Percentiles rank a stretch among this genome's conserved stretches.
Evolutionary conservation across 2,888 invertebrate genomes (phyloP).

Genomic region (Lasioglossum vierecki): DNA sequence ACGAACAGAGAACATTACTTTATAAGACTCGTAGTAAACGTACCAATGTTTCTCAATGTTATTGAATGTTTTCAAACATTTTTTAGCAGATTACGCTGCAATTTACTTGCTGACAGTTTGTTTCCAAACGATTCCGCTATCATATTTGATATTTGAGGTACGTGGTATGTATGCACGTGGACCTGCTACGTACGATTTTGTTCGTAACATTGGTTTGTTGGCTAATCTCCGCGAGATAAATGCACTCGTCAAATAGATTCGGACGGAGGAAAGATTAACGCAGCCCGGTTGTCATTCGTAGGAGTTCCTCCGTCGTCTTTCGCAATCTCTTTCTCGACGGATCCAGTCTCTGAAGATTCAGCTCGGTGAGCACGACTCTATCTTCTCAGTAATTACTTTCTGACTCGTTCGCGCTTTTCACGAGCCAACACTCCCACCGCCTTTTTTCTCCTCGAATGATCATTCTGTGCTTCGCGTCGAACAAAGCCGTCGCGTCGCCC

Average conservation of each 20-base stretch:
- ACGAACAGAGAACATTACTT: too few species aligned
- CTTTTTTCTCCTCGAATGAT: constrained; percentile 49
- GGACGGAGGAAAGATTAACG: constrained; percentile 16
- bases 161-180: too few species aligned
- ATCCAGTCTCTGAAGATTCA: constrained; percentile 46
- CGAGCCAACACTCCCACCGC: constrained; percentile 33
- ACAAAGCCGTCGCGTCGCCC: constrained; percentile 51
- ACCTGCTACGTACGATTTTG: too few species aligned
- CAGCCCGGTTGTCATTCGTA: constrained; percentile 54
- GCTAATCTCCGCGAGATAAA: neutral
- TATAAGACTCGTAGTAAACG: too few species aligned
- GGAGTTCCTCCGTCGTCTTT: constrained; percentile 29
- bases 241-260: constrained; percentile 8
- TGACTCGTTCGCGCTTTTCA: constrained; percentile 61
- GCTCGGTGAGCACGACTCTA: constrained; percentile 47
- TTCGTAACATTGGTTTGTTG: neutral
- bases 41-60: too few species aligned
- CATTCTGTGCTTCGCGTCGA: constrained; percentile 34
- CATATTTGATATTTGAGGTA: too few species aligned
- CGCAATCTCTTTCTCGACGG: constrained; percentile 52
- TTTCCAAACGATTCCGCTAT: too few species aligned
- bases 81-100: too few species aligned
- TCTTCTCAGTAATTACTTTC: constrained; percentile 63
- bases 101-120: too few species aligned
- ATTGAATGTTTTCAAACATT: too few species aligned